Evolutionary conservation across 1,140 invertebrate species (phyloP).

Genomic region (Eurosta solidaginis): DNA sequence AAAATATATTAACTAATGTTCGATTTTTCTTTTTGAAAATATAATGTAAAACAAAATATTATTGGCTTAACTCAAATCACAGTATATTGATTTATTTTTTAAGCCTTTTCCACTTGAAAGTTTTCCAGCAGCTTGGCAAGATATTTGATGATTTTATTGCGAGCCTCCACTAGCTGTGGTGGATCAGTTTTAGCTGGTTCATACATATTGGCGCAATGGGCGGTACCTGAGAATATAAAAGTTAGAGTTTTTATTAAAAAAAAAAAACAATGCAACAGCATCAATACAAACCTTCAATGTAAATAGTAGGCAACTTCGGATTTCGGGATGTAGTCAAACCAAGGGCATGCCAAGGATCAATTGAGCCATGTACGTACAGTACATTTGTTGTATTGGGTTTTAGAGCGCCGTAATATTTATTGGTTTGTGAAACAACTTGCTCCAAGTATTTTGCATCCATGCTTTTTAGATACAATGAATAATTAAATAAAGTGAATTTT

Average conservation of each 20-base stretch:
- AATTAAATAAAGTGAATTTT: not conserved
- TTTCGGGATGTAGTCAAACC: conserved; percentile 67
- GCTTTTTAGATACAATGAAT: conserved; percentile 20
- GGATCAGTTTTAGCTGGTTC: conserved; percentile 68
- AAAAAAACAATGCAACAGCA: not conserved
- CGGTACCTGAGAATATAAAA: conserved; percentile 66
- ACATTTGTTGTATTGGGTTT: conserved; percentile 74
- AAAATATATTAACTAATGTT: not conserved
- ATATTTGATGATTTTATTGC: conserved; percentile 65
- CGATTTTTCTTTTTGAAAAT: not conserved
- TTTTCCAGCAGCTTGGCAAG: conserved; percentile 55
- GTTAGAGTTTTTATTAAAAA: conserved; percentile 31
- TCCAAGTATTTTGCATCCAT: conserved; percentile 56
- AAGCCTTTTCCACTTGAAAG: not conserved
- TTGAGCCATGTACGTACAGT: conserved; percentile 86
- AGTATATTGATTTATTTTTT: not conserved
- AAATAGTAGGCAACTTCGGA: conserved; percentile 68
- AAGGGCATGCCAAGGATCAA: conserved; percentile 93
- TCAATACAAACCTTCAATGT: conserved; percentile 67
- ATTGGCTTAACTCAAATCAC: not conserved
- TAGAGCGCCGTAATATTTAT: conserved; percentile 79
- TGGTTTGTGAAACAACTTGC: conserved; percentile 71
- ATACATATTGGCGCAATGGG: conserved; percentile 83
- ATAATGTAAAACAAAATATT: not conserved
- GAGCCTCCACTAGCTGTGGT: conserved; percentile 67